Percentiles rank a stretch among this genome's conserved stretches.
Conservation (phyloP, 2,113 vertebrate species). For the Nyctibius bracteatus region DNA sequence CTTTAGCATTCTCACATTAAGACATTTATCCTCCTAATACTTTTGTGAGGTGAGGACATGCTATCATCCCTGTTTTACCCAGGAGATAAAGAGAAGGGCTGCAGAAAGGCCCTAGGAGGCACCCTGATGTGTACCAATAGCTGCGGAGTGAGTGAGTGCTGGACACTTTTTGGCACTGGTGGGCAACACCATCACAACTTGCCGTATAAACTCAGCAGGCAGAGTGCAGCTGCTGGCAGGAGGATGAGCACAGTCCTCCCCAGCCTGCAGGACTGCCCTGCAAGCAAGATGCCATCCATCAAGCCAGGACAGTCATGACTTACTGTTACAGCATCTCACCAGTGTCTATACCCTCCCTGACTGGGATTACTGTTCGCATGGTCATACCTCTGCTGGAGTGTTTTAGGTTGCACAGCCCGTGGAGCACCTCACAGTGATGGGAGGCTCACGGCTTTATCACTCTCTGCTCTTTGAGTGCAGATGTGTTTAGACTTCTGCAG, state of each 20-base stretch:
- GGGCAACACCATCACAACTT: accelerated
- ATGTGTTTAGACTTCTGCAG: not conserved
- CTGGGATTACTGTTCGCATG: accelerated
- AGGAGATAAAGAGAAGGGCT: not conserved
- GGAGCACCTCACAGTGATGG: not conserved
- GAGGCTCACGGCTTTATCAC: not conserved
- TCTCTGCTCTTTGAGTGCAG: not conserved
- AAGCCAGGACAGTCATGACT: not conserved
- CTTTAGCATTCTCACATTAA: not conserved
- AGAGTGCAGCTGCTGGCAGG: accelerated
- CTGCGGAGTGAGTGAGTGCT: not conserved
- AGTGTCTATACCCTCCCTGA: not conserved
- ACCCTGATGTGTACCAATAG: accelerated
- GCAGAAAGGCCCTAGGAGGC: not conserved
- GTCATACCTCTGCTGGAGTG: not conserved
- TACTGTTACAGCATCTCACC: not conserved
- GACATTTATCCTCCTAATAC: not conserved
- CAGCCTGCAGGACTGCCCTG: accelerated
- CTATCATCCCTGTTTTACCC: not conserved
- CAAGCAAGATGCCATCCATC: not conserved
- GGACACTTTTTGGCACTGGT: accelerated
- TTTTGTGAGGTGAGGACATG: not conserved
- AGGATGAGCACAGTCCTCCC: accelerated
- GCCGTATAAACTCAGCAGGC: accelerated
- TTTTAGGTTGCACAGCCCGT: not conserved